Base-by-base conservation (phyloP, 2,113 vertebrate genomes). In the Macquaria australasica region DNA sequence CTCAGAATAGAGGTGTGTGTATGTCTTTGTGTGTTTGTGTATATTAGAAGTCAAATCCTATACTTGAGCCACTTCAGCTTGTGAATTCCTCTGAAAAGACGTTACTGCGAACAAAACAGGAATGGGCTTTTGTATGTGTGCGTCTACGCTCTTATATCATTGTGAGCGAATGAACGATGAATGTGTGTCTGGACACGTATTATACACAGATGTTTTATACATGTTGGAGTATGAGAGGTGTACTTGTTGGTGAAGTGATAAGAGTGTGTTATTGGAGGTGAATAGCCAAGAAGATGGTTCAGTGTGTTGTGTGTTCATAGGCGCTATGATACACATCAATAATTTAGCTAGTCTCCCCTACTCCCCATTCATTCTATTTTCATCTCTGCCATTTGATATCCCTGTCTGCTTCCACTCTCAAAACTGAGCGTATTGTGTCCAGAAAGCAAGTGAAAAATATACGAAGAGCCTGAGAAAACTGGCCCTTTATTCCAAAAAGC, bases 311-410 rank as follows among this genome's bases (percentile, higher is more conserved):
- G 84, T 85, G 87, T 92, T 91, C 88, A 87, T 77, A 59, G 79
- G 87, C 83, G 85, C 88, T 76, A 93, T 92, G 87, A 93, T 91
- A 93, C 90, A 89, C 82, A 88, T 95, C 87, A 91, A 95, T 95
- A 91, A 93, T 93, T 91, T 77, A 93, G 78, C 76, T 50, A 0
- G 43, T 88, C 86, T 88, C 79, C 68, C 72, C 88, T 41, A 39
- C 74, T 84, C 76, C 89, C 84, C 81, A 81, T 91, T 91, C 92
- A 87, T 93, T 93, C 91, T 91, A 90, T 95, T 94, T 94, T 90
- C 88, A 93, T 93, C 88, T 83, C 75, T 89, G 90, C 90, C 87
- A 93, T 93, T 93, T 92, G 93, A 94, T 94, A 93, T 90, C 90
- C 89, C 85, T 45, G 81, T 85, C 75, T 69, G 76, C 86, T 89